phyloP scores from a whole-genome alignment of 2,113 vertebrate species.

The Protobothrops mucrosquamatus region DNA sequence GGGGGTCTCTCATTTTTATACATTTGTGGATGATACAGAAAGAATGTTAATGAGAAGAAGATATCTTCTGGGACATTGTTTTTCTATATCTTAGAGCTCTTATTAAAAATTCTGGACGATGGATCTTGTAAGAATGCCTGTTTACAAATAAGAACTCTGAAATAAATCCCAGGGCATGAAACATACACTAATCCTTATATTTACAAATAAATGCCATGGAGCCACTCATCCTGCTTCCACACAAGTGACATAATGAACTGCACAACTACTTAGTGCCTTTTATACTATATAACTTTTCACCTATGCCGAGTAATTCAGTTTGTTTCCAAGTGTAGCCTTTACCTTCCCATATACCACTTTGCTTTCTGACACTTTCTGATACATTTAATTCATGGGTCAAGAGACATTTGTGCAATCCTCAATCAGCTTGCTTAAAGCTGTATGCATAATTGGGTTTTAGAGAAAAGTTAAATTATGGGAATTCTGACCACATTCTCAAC shows the following conservation, averaged over 20 bases:
- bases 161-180: not conserved
- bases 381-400: not conserved
- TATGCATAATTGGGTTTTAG: not conserved
- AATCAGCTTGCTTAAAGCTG: not conserved
- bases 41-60: not conserved
- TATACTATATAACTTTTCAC: not conserved
- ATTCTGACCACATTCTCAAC: not conserved
- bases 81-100: not conserved
- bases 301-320: slow-evolving; percentile 11
- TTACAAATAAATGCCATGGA: not conserved
- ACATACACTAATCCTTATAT: not conserved
- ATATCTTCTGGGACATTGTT: not conserved
- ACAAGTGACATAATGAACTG: not conserved
- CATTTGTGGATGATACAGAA: not conserved
- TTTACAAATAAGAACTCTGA: not conserved
- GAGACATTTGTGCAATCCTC: not conserved
- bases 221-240: not conserved
- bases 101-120: not conserved
- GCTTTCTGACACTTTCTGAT: slow-evolving; percentile 1
- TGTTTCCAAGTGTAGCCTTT: not conserved
- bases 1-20: not conserved
- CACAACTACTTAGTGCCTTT: not conserved
- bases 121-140: not conserved
- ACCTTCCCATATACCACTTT: not conserved
- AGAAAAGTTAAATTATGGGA: not conserved